Evolutionary conservation across 2,888 invertebrate species (phyloP).

Genomic region (Oscheius myriophilus): DNA sequence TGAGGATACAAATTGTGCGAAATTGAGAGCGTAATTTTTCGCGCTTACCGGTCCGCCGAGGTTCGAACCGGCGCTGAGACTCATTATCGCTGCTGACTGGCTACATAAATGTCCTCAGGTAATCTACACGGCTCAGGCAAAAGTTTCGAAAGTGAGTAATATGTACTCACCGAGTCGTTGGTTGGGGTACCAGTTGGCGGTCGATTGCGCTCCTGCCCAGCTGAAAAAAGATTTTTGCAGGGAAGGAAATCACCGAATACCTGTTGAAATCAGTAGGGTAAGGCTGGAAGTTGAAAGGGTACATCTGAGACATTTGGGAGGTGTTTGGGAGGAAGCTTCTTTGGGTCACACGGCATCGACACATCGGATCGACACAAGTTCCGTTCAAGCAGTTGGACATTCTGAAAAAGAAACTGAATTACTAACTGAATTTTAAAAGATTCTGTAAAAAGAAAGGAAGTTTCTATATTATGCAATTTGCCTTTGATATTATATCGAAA

Average conservation of each 20-base stretch:
- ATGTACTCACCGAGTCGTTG: conserved; percentile 25
- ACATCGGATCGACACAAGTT: conserved; percentile 24
- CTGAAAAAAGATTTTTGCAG: background rate
- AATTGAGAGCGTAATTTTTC: conserved; percentile 32
- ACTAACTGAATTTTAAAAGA: background rate
- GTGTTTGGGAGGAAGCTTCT: conserved; percentile 27
- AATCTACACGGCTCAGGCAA: background rate
- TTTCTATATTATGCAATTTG: too few species aligned
- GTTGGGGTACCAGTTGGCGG: conserved; percentile 25
- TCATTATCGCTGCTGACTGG: conserved; percentile 17
- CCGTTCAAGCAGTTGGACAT: conserved; percentile 36
- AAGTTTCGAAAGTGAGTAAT: conserved; percentile 11
- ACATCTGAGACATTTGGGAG: conserved; percentile 27
- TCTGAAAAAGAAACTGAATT: conserved; percentile 5
- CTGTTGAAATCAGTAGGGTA: conserved; percentile 12
- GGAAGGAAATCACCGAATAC: conserved; percentile 2
- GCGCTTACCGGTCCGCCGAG: conserved; percentile 24
- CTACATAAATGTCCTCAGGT: conserved; percentile 20
- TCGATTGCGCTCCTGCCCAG: conserved; percentile 24
- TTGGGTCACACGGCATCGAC: conserved; percentile 20
- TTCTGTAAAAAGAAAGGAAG: too few species aligned
- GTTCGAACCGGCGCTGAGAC: conserved; percentile 22
- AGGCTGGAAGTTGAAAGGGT: conserved; percentile 23
- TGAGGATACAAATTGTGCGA: conserved; percentile 31
- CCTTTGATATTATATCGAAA: too few species aligned